These are phyloP conservation scores for Drosophila limbata DNA, from an alignment of 2,888 invertebrate species.

Conservation along the genomic window DNA sequence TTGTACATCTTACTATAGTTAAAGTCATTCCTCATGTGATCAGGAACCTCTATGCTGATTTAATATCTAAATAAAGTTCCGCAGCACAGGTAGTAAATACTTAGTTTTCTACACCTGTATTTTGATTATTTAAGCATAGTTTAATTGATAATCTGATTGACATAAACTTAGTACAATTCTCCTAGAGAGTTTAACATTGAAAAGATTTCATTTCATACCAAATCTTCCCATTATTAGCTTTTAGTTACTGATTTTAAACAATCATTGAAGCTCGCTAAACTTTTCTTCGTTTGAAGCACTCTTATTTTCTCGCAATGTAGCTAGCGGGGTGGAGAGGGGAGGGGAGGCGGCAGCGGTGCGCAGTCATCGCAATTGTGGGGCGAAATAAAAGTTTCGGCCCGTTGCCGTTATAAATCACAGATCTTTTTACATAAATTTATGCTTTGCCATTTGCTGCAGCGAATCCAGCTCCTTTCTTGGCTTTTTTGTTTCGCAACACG, in stretches of 20 bases:
- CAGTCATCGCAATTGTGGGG: slow-evolving; percentile 48
- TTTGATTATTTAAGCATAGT: background rate
- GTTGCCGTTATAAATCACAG: slow-evolving; percentile 83
- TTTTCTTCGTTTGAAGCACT: too few relatives aligned
- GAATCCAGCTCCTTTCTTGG: slow-evolving; percentile 42
- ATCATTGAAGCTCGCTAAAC: background rate
- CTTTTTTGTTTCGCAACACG: slow-evolving; percentile 32
- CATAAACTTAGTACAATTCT: too few relatives aligned
- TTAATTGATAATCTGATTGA: background rate
- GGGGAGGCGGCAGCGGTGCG: slow-evolving; percentile 23
- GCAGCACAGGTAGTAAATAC: too few relatives aligned
- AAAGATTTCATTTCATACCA: too few relatives aligned
- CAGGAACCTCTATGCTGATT: too few relatives aligned
- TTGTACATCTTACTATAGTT: too few relatives aligned
- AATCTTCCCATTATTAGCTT: too few relatives aligned
- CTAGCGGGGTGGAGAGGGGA: too few relatives aligned
- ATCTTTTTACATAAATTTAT: slow-evolving; percentile 85
- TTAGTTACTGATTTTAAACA: too few relatives aligned
- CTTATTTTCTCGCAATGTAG: slow-evolving; percentile 27
- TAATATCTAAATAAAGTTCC: too few relatives aligned
- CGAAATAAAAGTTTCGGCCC: slow-evolving; percentile 81
- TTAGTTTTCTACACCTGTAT: too few relatives aligned
- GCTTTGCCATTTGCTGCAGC: slow-evolving; percentile 80
- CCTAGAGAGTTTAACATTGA: too few relatives aligned
- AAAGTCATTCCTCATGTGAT: background rate